Conservation (phyloP, 2,797 vertebrate species). For the Parauchenoglanis punctatus region DNA sequence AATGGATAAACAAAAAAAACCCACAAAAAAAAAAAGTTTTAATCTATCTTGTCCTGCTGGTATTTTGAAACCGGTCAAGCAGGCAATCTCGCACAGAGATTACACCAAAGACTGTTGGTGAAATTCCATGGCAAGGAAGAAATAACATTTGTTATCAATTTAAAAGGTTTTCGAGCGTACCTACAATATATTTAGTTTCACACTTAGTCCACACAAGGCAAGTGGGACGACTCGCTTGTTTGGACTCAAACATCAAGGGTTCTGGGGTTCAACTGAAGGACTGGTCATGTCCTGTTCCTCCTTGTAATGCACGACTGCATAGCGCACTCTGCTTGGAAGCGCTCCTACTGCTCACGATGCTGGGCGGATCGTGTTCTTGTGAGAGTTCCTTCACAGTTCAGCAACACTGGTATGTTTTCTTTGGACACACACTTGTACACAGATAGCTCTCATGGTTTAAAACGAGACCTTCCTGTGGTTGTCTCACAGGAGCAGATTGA, state of each 20-base stretch:
- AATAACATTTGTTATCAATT: too few species aligned
- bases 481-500: not conserved
- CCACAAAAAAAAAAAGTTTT: too few species aligned
- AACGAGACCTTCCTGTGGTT: not conserved
- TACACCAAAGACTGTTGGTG: not conserved
- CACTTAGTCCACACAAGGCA: not conserved
- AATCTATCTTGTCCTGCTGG: not conserved
- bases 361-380: constrained; percentile 27
- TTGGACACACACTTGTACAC: not conserved
- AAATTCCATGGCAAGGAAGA: not conserved
- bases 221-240: not conserved
- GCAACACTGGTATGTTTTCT: constrained; percentile 35
- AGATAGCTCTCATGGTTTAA: not conserved
- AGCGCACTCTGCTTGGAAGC: constrained; percentile 35
- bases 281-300: constrained; percentile 44
- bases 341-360: constrained; percentile 38
- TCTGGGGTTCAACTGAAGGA: constrained; percentile 7
- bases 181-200: not conserved
- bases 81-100: not conserved
- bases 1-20: not conserved
- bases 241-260: not conserved
- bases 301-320: constrained; percentile 45
- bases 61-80: not conserved
- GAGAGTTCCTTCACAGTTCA: constrained; percentile 53
- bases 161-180: not conserved